Conservation (phyloP, 2,888 invertebrate species). For the Andricus quercusramuli region DNA sequence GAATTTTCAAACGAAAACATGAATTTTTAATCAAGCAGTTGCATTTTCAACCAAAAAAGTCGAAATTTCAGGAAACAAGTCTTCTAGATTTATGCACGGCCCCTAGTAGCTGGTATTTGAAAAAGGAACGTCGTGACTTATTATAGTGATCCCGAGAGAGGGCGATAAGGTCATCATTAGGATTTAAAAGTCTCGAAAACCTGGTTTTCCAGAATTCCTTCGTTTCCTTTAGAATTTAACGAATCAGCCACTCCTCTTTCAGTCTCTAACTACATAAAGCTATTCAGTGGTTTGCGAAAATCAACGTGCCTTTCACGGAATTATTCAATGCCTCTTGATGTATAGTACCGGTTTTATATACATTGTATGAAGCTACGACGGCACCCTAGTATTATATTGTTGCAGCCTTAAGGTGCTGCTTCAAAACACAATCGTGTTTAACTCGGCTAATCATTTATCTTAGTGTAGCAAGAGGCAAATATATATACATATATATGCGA, state of each 20-base stretch:
- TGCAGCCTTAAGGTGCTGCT: constrained; percentile 18
- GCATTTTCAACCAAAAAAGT: no score
- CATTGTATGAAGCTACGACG: constrained; percentile 22
- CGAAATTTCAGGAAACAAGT: no score
- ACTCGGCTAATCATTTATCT: constrained; percentile 21
- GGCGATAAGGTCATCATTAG: neutral
- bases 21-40: no score
- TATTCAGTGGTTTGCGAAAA: neutral
- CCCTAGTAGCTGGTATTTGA: neutral
- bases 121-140: neutral
- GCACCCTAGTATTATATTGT: neutral
- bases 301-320: constrained; percentile 35
- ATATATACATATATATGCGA: neutral
- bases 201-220: neutral
- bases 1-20: no score
- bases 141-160: neutral
- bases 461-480: constrained; percentile 18
- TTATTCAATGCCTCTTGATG: constrained; percentile 18
- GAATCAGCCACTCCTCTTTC: constrained; percentile 8
- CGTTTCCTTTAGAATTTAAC: constrained; percentile 9
- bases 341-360: constrained; percentile 35
- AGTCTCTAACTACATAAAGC: constrained; percentile 3
- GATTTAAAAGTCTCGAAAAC: neutral
- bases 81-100: no score
- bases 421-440: constrained; percentile 2